Evolutionary conservation across 2,888 invertebrate species (phyloP).

Genomic region (Aphidoletes aphidimyza): DNA sequence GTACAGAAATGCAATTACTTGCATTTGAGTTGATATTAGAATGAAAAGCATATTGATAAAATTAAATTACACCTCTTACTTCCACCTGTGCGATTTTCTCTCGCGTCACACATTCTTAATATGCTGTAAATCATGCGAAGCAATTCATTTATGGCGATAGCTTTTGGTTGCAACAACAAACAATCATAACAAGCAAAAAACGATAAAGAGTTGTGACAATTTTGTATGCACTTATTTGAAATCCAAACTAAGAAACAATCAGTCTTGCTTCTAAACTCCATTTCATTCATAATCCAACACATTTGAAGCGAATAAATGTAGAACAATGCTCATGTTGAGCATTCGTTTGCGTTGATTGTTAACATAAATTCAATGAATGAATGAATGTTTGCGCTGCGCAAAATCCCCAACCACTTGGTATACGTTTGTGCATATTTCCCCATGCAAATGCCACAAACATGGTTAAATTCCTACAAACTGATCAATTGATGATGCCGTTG

Average conservation of each 20-base stretch:
- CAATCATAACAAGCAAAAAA: neutral
- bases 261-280: neutral
- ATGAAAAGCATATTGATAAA: neutral
- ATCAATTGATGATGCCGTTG: neutral
- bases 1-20: neutral
- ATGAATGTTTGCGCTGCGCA: slow-evolving; percentile 51
- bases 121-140: slow-evolving; percentile 14
- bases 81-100: neutral
- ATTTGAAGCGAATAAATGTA: neutral
- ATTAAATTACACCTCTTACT: slow-evolving; percentile 11
- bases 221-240: neutral
- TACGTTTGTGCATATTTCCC: neutral
- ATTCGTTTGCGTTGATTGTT: neutral
- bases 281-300: neutral
- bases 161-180: neutral
- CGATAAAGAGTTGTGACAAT: neutral
- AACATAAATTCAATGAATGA: slow-evolving; percentile 32
- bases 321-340: neutral
- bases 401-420: slow-evolving; percentile 4
- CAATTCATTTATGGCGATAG: neutral
- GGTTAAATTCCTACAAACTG: neutral
- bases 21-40: neutral
- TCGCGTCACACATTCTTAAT: neutral
- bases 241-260: neutral
- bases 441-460: neutral